A percentile compares a stretch with the other conserved stretches of the same genome.
Evolutionary conservation across 2,113 vertebrate species (phyloP).

Genomic region (Cygnus buccinator): DNA sequence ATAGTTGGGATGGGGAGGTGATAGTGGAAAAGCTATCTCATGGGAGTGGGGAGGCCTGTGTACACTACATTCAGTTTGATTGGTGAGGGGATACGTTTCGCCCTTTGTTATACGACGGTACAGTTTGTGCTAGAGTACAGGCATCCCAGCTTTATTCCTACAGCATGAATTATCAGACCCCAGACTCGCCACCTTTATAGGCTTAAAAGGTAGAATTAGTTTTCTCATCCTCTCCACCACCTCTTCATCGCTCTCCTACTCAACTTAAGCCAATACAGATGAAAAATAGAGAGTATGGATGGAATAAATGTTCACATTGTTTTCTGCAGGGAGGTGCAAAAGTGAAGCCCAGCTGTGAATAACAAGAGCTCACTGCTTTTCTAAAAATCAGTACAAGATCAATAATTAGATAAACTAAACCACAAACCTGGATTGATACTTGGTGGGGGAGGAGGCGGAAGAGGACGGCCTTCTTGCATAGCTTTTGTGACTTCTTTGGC

Average conservation of each 20-base stretch:
- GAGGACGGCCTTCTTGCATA: constrained; percentile 53
- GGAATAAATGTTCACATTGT: neutral
- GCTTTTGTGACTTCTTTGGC: constrained; percentile 52
- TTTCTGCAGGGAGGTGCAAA: neutral
- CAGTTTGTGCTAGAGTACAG: neutral
- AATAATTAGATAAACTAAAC: neutral
- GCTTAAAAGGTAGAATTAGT: neutral
- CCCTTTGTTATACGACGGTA: neutral
- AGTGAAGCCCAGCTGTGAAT: neutral
- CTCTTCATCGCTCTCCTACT: neutral
- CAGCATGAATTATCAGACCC: neutral
- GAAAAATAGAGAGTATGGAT: neutral
- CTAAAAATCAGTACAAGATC: neutral
- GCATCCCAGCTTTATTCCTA: neutral
- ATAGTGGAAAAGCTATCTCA: neutral
- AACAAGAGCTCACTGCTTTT: neutral
- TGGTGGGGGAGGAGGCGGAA: constrained; percentile 53
- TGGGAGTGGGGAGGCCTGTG: neutral
- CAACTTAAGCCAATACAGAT: neutral
- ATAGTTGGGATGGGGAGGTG: neutral
- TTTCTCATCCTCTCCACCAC: neutral
- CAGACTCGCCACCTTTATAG: neutral
- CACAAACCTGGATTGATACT: constrained; percentile 63
- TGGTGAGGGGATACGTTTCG: neutral
- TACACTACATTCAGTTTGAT: neutral